Percentiles rank a stretch among this genome's conserved stretches.
Conservation (phyloP, 2,797 vertebrate genomes). For the Galaxias olidus region DNA sequence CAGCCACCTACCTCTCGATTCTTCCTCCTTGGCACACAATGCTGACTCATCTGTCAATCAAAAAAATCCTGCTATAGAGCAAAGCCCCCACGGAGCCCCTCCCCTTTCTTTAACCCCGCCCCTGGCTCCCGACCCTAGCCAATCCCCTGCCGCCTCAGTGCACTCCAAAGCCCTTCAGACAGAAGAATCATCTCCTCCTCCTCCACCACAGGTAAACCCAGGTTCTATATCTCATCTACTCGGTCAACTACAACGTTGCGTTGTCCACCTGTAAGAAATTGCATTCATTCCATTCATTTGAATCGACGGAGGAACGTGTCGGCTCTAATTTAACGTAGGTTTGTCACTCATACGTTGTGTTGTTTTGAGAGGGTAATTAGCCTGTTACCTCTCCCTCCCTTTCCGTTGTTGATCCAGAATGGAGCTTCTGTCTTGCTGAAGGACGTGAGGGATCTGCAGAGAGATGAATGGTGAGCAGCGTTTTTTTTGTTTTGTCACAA, state of each 20-base stretch:
- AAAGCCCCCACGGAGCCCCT: not conserved
- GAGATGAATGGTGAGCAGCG: slow-evolving; percentile 70
- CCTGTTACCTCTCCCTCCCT: not conserved
- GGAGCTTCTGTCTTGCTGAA: slow-evolving; percentile 48
- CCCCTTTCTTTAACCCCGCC: not conserved
- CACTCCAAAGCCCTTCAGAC: slow-evolving; percentile 64
- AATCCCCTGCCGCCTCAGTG: not conserved
- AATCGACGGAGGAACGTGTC: no score
- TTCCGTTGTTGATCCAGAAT: slow-evolving; percentile 24
- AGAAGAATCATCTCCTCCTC: slow-evolving; percentile 26
- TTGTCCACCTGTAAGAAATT: no score
- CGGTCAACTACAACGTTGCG: no score
- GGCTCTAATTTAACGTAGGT: no score
- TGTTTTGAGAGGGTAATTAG: no score
- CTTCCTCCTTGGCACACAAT: not conserved
- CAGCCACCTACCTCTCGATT: slow-evolving; percentile 1
- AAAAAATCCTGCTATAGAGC: not conserved
- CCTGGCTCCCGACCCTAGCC: not conserved
- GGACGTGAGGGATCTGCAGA: slow-evolving; percentile 71
- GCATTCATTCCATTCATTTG: no score
- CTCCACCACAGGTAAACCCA: not conserved
- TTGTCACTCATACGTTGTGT: no score
- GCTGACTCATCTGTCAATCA: not conserved
- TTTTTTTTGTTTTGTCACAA: not conserved
- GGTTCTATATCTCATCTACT: no score